A percentile compares a stretch with the other conserved stretches of the same genome.
phyloP scores from a whole-genome alignment of 1,140 invertebrate genomes.

The Phocides pigmalion region DNA sequence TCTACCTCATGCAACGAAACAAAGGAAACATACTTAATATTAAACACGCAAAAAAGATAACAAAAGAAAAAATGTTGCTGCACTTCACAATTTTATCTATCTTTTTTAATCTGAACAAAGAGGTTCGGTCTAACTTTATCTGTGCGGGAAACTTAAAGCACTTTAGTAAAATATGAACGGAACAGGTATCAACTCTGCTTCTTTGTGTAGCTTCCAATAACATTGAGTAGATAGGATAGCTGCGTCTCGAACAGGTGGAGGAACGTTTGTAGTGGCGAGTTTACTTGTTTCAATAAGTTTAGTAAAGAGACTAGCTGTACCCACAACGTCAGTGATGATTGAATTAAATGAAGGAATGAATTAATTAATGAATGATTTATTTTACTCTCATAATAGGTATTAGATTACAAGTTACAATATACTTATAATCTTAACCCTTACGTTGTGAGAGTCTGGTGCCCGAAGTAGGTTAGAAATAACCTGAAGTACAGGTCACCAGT shows the following conservation, averaged over 20 bases:
- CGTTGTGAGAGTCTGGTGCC: too few relatives aligned
- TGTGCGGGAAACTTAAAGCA: constrained; percentile 11
- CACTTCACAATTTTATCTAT: constrained; percentile 18
- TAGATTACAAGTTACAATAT: too few relatives aligned
- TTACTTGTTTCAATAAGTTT: too few relatives aligned
- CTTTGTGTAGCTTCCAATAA: constrained; percentile 55
- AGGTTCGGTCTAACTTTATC: constrained; percentile 15
- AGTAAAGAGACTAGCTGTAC: too few relatives aligned
- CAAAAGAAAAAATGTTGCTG: not conserved
- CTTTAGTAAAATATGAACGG: constrained; percentile 33
- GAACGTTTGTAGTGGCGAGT: constrained; percentile 19
- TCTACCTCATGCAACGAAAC: too few relatives aligned
- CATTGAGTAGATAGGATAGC: constrained; percentile 53
- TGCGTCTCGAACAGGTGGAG: constrained; percentile 16
- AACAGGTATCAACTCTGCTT: constrained; percentile 51
- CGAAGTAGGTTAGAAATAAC: too few relatives aligned
- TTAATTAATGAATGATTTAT: too few relatives aligned
- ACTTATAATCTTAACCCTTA: too few relatives aligned
- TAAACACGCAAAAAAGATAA: not conserved
- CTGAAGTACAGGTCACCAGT: too few relatives aligned
- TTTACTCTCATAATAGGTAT: too few relatives aligned
- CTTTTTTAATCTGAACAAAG: constrained; percentile 23
- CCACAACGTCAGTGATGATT: too few relatives aligned
- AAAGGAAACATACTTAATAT: not conserved
- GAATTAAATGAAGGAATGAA: too few relatives aligned